A percentile compares a stretch with the other conserved stretches of the same genome.
Evolutionary conservation across 2,113 vertebrate genomes (phyloP).

Genomic region (Sigmodon hispidus): DNA sequence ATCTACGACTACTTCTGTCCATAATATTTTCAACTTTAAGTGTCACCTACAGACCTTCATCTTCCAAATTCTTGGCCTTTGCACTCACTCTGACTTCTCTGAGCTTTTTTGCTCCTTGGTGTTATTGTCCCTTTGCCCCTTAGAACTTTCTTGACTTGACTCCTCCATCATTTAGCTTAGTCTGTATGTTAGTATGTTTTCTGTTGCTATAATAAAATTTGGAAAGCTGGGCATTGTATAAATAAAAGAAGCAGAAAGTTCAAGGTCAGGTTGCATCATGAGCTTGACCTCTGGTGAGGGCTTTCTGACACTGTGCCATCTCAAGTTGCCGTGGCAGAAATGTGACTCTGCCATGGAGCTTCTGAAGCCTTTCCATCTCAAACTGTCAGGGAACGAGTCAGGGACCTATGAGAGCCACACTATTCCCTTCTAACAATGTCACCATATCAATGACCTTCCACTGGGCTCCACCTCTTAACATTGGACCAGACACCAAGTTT

Average conservation of each 20-base stretch:
- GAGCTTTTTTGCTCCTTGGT: fast-evolving
- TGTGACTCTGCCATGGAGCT: background rate
- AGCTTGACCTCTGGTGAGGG: background rate
- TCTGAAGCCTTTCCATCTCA: background rate
- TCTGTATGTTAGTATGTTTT: background rate
- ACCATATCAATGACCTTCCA: too few relatives aligned
- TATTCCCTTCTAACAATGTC: background rate
- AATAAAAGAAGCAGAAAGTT: background rate
- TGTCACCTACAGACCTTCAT: background rate
- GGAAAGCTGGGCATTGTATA: background rate
- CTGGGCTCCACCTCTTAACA: fast-evolving
- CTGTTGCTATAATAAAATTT: background rate
- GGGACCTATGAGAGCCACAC: background rate
- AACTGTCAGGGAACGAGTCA: too few relatives aligned
- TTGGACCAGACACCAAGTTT: background rate
- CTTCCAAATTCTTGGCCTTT: background rate
- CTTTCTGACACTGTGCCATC: background rate
- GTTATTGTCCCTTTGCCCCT: background rate
- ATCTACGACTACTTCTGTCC: background rate
- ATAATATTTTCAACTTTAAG: background rate
- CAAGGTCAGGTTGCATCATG: background rate
- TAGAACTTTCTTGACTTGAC: background rate
- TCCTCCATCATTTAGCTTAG: background rate
- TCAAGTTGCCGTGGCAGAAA: too few relatives aligned
- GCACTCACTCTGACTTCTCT: too few relatives aligned